Base-by-base conservation (phyloP, 2,888 invertebrate genomes). In the Thera obeliscata region DNA sequence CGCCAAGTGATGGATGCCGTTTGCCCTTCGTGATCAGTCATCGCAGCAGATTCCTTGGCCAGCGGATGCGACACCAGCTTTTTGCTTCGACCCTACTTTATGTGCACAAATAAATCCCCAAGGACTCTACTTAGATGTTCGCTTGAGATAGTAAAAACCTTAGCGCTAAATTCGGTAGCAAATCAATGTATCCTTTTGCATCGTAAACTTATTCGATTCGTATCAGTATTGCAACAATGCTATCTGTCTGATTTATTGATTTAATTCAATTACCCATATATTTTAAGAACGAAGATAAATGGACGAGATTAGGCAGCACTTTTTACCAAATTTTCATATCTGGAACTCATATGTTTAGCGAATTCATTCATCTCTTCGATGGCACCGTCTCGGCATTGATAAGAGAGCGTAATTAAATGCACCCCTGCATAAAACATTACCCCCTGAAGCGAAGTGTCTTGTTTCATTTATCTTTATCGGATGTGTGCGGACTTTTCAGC, bases 371-470 rank as follows among this genome's bases (percentile, higher is more conserved):
- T 77, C 72, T 61, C 52, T 52, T 33, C 66, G 73, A 66, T 64
- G 72, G 63, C 69, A 52, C 66, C 77, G 76, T 73, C 77, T 74
- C 77, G 71, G 74, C 74, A 72, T 79, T 83, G 84, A 85, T 83
- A 86, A 84, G 81, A 82, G 81, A 76, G 78, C 77, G 78, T 84
- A 87, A 88, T 87, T 82, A 85, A 85, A 86, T 86, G 81, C 81
- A 77, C 75, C 76, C 80, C 76, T 89, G 84, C 88, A 91, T 91
- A 87, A 92, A 87, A 91, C 91, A 90, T 91, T 82, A 87, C 87
- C 90, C 80, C 91, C 91, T 80, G 87, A 81, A 74, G 90, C 72
- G 87, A 82, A 80, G 81, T 83, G 86, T 86, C 87, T 81, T 84
- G 81, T 82, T 86, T 84, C 85, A 82, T 87, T 89, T 88, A 87